A percentile compares a stretch with the other conserved stretches of the same genome.
These are phyloP conservation scores for Dicyrtomina minuta DNA, from an alignment of 2,888 invertebrate genomes.

Conservation along the genomic window DNA sequence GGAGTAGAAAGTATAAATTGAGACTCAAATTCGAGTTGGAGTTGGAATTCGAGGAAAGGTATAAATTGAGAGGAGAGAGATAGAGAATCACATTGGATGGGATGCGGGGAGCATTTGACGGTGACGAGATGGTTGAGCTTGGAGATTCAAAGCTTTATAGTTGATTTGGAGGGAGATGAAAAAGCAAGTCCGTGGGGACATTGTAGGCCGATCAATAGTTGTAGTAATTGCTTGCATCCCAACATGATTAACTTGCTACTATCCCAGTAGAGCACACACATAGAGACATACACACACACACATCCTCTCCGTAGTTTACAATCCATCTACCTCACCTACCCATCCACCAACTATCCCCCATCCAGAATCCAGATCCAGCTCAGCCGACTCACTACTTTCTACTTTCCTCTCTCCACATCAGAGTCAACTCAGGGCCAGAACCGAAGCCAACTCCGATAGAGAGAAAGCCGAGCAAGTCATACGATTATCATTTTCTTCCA, in stretches of 20 bases:
- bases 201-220: constrained; percentile 40
- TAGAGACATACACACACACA: constrained; percentile 13
- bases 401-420: not conserved
- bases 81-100: no score
- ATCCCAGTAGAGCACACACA: constrained; percentile 15
- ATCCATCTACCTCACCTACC: constrained; percentile 4
- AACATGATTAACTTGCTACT: constrained; percentile 50
- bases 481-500: not conserved
- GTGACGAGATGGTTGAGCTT: constrained; percentile 6
- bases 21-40: not conserved
- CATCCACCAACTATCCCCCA: not conserved
- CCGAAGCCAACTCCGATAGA: not conserved
- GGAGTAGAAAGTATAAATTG: constrained; percentile 31
- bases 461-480: not conserved
- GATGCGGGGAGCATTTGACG: not conserved
- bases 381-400: constrained; percentile 1
- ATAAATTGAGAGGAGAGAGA: not conserved
- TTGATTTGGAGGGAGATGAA: constrained; percentile 36
- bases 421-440: not conserved
- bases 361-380: no score
- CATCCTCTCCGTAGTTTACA: constrained; percentile 12
- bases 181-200: constrained; percentile 34
- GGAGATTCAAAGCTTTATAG: constrained; percentile 31
- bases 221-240: constrained; percentile 50
- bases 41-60: not conserved